Conservation (phyloP, 1,140 invertebrate genomes). For the Adelges cooleyi region DNA sequence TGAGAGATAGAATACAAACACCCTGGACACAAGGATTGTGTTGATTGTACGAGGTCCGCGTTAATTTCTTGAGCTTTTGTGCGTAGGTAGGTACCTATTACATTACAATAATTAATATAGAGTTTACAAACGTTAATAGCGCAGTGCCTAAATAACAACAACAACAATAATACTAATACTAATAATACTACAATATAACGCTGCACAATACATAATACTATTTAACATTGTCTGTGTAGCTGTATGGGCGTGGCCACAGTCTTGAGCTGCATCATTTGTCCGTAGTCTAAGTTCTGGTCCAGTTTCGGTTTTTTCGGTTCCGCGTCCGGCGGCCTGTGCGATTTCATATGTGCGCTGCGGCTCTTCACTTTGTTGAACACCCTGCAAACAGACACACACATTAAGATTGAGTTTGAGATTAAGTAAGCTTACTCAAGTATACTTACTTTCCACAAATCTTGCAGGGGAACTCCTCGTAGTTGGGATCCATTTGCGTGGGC, state of each 20-base stretch:
- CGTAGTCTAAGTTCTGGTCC: slow-evolving; percentile 29
- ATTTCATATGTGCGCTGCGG: slow-evolving; percentile 96
- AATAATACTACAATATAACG: no score
- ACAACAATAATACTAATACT: no score
- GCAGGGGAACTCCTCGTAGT: slow-evolving; percentile 62
- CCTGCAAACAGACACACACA: slow-evolving; percentile 55
- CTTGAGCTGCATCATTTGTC: slow-evolving; percentile 21
- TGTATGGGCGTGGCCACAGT: slow-evolving; percentile 22
- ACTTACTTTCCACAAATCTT: slow-evolving; percentile 98
- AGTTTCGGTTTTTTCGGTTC: slow-evolving; percentile 42
- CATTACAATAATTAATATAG: no score
- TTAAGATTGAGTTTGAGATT: no score
- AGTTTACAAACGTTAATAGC: no score
- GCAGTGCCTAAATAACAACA: no score
- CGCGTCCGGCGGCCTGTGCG: slow-evolving; percentile 69
- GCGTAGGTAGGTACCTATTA: not conserved
- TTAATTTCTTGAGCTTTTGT: slow-evolving; percentile 17
- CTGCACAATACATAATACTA: no score
- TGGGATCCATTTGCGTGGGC: slow-evolving; percentile 41
- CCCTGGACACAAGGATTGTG: not conserved
- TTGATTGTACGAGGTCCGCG: not conserved
- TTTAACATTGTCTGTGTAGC: slow-evolving; percentile 19
- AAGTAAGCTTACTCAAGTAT: slow-evolving; percentile 29
- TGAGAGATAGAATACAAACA: no score
- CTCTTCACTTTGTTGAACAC: slow-evolving; percentile 96